Conservation (phyloP, 2,797 vertebrate species). For the Oreochromis mossambicus region DNA sequence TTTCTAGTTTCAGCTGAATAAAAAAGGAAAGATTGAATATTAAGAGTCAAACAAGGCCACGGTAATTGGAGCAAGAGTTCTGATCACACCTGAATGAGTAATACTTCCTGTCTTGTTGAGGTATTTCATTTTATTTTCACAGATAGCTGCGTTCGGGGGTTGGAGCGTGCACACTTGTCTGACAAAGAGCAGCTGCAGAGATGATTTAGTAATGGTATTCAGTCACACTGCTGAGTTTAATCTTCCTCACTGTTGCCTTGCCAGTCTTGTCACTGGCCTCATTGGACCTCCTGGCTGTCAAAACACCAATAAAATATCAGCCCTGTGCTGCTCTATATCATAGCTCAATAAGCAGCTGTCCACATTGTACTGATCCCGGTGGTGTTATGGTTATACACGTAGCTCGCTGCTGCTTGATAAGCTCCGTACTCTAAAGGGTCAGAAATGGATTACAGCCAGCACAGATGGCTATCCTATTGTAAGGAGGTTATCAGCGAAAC, state of each 20-base stretch:
- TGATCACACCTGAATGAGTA: neutral
- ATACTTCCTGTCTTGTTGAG: neutral
- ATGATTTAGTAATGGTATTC: constrained; percentile 48
- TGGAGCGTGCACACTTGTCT: neutral
- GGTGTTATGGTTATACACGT: constrained; percentile 12
- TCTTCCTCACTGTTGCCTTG: constrained; percentile 37
- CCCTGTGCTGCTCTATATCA: constrained; percentile 25
- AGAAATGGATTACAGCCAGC: neutral
- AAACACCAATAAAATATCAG: constrained; percentile 19
- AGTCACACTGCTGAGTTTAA: constrained; percentile 47
- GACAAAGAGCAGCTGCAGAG: constrained; percentile 14
- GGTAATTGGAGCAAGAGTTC: neutral
- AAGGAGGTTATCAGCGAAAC: neutral
- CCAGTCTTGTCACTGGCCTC: neutral
- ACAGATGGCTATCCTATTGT: neutral
- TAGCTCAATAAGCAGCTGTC: constrained; percentile 46
- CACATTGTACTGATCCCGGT: neutral
- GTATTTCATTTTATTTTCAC: constrained; percentile 13
- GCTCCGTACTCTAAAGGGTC: constrained; percentile 10
- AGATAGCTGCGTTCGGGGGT: neutral
- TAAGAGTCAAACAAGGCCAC: neutral
- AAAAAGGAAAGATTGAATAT: neutral
- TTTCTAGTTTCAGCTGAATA: neutral
- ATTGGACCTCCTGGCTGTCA: constrained; percentile 23
- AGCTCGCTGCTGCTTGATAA: neutral